Evolutionary conservation across 2,113 vertebrate species (phyloP), one percentile per base, ranked within the genome.

Genomic region (Thinocorus orbignyianus): DNA sequence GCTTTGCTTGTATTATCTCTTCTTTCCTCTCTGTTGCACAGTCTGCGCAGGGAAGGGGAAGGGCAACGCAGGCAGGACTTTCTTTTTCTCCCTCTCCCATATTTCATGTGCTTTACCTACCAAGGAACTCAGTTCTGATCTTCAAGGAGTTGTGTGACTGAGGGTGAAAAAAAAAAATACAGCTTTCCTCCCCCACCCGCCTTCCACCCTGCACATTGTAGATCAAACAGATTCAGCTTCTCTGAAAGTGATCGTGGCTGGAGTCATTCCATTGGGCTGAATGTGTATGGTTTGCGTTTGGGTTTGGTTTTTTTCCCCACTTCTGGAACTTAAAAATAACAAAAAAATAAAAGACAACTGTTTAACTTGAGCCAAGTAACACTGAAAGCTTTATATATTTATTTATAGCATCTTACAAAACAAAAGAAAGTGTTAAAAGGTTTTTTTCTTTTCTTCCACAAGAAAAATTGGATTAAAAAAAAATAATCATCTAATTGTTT

Each of bases 301-400:
- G n/a, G n/a, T n/a, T n/a, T n/a, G n/a, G 61, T 61, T 69, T 48
- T 33, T n/a, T 65, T 48, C 30, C 33, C 31, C 66, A 88, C 71
- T 81, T 88, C 22, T 74, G 95, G 90, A 98, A 96, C 93, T 96
- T 84, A 33, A 90, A 66, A 73, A 5, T 65, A 86, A 85, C 51
- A 89, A 79, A 57, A 52, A 94, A 77, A 35, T 15, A 28, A 73
- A 96, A 97, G 58, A 92, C 84, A 89, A 97, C 65, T 87, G 89
- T 97, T 95, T 92, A 85, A 96, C 85, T 96, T 95, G 96, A 98
- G 95, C 96, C 89, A 66, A 95, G 91, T 97, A 97, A 97, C 91
- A 93, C 17, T 95, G 97, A 97, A 98, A 97, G 97, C 95, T 98
- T 98, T 98, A 96, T 91, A 70, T 98, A 98, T 98, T 98, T 98